Percentiles rank a stretch among this genome's conserved stretches.
Conservation (phyloP, 2,888 invertebrate genomes). For the Spilarctia lutea region DNA sequence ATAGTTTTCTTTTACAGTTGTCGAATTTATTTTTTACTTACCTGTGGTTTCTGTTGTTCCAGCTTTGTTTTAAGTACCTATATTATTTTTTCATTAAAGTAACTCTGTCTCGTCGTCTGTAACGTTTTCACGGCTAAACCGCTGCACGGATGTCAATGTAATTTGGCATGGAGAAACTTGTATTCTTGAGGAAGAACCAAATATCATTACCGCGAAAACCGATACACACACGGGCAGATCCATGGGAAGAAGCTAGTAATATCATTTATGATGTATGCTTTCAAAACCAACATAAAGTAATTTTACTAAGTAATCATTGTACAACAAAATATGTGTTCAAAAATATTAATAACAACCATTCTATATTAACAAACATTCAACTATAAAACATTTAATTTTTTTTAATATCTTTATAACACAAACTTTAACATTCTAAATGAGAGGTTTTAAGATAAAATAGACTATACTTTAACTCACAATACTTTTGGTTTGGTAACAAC, state of each 20-base stretch:
- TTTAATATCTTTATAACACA: background rate
- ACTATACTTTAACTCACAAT: background rate
- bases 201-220: no score
- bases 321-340: constrained; percentile 24
- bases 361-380: constrained; percentile 29
- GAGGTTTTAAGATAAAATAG: no score
- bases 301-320: constrained; percentile 23
- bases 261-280: background rate
- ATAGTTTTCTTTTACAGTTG: background rate
- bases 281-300: background rate
- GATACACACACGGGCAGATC: no score
- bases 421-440: no score
- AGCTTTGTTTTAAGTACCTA: background rate
- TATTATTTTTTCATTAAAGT: background rate
- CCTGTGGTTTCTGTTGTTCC: background rate
- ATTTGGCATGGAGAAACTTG: no score
- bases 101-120: no score
- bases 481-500: no score
- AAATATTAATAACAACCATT: constrained; percentile 22
- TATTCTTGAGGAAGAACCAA: no score
- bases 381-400: background rate
- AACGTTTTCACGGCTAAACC: no score
- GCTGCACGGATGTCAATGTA: no score
- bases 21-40: background rate
- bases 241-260: no score